These are phyloP conservation scores for Boloria selene DNA, from an alignment of 2,888 invertebrate species.

Conservation along the genomic window DNA sequence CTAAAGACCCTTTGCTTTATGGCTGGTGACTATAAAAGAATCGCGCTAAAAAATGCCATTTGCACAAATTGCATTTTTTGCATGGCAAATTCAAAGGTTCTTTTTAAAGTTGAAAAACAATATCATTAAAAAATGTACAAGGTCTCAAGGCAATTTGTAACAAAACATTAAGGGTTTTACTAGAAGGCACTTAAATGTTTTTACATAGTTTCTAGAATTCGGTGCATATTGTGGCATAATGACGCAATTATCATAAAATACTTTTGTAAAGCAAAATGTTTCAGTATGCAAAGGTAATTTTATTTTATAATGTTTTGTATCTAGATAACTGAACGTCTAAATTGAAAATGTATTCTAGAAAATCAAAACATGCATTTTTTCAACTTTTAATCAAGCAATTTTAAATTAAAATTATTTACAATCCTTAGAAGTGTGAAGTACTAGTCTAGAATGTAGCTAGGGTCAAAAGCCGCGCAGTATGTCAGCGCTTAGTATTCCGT, in stretches of 20 bases:
- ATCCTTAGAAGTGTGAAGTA: slow-evolving; percentile 71
- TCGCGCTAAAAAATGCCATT: slow-evolving; percentile 63
- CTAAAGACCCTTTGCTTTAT: slow-evolving; percentile 56
- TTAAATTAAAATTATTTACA: slow-evolving; percentile 34
- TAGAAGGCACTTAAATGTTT: slow-evolving; percentile 31
- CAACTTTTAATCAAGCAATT: neutral
- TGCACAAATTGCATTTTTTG: slow-evolving; percentile 69
- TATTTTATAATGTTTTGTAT: neutral
- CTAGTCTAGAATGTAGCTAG: slow-evolving; percentile 79
- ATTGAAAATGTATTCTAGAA: neutral
- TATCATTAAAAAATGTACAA: slow-evolving; percentile 54
- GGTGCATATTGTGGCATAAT: slow-evolving; percentile 20
- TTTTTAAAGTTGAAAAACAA: slow-evolving; percentile 41
- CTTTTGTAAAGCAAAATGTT: neutral
- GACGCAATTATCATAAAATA: slow-evolving; percentile 22
- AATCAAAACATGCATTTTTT: neutral
- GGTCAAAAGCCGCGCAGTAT: slow-evolving; percentile 82
- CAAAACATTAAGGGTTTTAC: slow-evolving; percentile 34
- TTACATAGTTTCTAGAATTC: slow-evolving; percentile 37
- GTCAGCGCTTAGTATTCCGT: slow-evolving; percentile 82
- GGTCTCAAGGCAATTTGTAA: slow-evolving; percentile 43
- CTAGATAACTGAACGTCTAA: neutral
- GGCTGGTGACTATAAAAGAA: slow-evolving; percentile 49
- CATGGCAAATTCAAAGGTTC: slow-evolving; percentile 50
- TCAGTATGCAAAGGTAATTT: neutral